phyloP scores from a whole-genome alignment of 2,113 vertebrate species.

The Pagrus major region DNA sequence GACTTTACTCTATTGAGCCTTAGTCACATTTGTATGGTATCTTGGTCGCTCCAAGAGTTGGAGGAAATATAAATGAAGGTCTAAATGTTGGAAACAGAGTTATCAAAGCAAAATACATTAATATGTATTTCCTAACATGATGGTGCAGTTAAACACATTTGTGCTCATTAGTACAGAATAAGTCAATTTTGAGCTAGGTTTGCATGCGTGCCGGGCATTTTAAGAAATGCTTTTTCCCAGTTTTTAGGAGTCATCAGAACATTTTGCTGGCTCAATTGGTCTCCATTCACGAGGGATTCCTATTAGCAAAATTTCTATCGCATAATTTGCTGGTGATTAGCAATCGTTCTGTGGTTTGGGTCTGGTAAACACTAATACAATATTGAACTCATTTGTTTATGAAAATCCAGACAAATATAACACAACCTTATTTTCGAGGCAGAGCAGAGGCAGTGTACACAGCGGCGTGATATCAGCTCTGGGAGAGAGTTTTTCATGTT shows the following conservation, averaged over 20 bases:
- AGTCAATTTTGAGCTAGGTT: not conserved
- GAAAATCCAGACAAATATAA: constrained; percentile 7
- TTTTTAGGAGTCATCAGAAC: constrained; percentile 16
- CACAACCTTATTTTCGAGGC: not conserved
- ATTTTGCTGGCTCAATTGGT: constrained; percentile 30
- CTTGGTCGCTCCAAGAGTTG: not conserved
- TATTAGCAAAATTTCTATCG: constrained; percentile 11
- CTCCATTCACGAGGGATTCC: constrained; percentile 12
- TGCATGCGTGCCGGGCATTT: not conserved
- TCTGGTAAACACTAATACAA: constrained; percentile 14
- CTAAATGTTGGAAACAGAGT: not conserved
- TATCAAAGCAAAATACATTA: not conserved
- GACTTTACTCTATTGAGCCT: too few relatives aligned
- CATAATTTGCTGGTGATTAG: constrained; percentile 34
- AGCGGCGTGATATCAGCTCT: constrained; percentile 7
- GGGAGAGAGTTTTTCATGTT: constrained; percentile 24
- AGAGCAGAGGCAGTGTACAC: not conserved
- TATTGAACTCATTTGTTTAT: constrained; percentile 22
- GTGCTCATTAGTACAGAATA: not conserved
- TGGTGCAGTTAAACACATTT: not conserved
- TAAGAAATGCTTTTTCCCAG: not conserved
- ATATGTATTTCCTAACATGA: not conserved
- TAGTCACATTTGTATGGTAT: not conserved
- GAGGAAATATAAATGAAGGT: not conserved
- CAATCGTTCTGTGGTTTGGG: constrained; percentile 17